Percentiles rank a stretch among this genome's conserved stretches.
Conservation (phyloP, 2,888 invertebrate species). For the Kryphioiulus occultus region DNA sequence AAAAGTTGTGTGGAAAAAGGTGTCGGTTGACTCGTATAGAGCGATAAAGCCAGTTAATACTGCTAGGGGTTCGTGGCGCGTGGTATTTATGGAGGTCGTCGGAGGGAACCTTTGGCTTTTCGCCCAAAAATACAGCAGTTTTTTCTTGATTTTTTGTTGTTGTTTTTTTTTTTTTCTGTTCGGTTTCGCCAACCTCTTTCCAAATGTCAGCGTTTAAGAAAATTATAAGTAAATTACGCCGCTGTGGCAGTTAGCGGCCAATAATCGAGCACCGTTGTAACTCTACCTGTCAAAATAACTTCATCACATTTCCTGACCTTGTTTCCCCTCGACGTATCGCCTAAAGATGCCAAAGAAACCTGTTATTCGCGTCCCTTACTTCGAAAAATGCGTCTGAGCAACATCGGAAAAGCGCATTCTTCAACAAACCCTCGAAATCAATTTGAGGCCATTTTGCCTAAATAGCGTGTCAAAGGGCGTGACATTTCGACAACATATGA, state of each 20-base stretch:
- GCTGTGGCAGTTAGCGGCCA: not conserved
- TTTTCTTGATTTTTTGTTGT: no score
- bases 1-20: not conserved
- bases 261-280: not conserved
- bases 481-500: no score
- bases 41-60: no score
- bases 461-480: no score
- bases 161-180: no score
- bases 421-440: no score
- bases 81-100: no score
- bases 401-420: no score
- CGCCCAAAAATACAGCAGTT: not conserved
- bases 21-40: no score
- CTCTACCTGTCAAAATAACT: conserved; percentile 19
- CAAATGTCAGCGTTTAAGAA: not conserved
- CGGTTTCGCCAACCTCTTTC: not conserved
- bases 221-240: not conserved
- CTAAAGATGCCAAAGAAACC: not conserved
- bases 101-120: not conserved
- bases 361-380: not conserved
- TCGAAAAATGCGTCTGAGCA: not conserved
- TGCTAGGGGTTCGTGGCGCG: no score
- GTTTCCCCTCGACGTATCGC: not conserved
- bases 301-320: conserved; percentile 16
- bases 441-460: no score